These are phyloP conservation scores for Thunnus albacares DNA, from an alignment of 2,797 vertebrate species.

Conservation along the genomic window DNA sequence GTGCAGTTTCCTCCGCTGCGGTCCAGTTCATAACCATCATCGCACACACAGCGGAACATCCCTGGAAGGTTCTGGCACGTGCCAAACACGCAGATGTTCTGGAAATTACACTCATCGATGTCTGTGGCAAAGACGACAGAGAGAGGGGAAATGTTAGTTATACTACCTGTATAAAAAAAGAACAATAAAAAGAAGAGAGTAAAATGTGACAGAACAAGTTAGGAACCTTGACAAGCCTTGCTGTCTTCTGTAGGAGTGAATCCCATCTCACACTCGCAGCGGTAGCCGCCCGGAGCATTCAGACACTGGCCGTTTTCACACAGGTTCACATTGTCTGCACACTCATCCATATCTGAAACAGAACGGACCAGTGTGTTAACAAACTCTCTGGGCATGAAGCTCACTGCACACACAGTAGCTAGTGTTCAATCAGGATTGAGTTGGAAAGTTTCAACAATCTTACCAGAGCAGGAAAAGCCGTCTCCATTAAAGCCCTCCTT, in stretches of 20 bases:
- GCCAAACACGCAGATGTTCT: conserved; percentile 95
- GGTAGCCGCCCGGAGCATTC: conserved; percentile 93
- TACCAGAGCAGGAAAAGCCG: conserved; percentile 93
- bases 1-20: conserved; percentile 94
- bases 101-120: conserved; percentile 95
- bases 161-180: not conserved
- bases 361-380: not conserved
- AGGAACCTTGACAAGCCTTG: conserved; percentile 92
- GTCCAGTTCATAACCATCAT: conserved; percentile 94
- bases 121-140: conserved; percentile 81
- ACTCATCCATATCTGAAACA: conserved; percentile 93
- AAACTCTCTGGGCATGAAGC: not conserved
- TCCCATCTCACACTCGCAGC: conserved; percentile 96
- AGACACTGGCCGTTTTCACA: conserved; percentile 96
- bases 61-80: conserved; percentile 95
- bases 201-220: not conserved
- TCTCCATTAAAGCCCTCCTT: conserved; percentile 93
- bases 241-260: conserved; percentile 95
- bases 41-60: conserved; percentile 94
- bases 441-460: not conserved
- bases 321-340: conserved; percentile 93
- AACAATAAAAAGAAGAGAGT: not conserved
- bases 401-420: not conserved
- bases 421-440: not conserved
- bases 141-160: conserved; percentile 6